Evolutionary conservation across 2,888 invertebrate genomes (phyloP).

Genomic region (Drosophila ustulata): DNA sequence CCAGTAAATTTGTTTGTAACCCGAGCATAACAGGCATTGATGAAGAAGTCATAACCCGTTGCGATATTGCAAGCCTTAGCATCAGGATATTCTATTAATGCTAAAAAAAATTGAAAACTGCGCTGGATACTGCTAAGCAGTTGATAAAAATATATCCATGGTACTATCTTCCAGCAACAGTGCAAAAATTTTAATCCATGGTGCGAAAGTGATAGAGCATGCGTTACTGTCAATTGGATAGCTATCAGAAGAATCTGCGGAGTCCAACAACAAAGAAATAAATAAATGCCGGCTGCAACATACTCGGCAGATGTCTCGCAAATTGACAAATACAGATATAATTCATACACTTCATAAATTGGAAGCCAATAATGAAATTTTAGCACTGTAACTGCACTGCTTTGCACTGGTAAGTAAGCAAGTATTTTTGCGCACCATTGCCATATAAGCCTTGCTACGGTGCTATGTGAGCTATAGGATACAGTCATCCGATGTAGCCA

Average conservation of each 20-base stretch:
- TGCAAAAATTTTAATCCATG: conserved; percentile 5
- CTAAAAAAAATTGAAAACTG: conserved; percentile 2
- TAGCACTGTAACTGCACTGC: conserved; percentile 5
- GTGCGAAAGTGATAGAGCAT: background rate
- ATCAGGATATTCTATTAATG: conserved; percentile 11
- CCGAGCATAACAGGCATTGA: conserved; percentile 19
- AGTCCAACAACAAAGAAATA: too few species aligned
- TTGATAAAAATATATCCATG: conserved; percentile 6
- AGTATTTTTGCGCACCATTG: conserved; percentile 16
- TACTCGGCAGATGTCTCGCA: too few species aligned
- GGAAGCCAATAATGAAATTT: too few species aligned
- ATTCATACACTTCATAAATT: background rate
- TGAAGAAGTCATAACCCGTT: conserved; percentile 10
- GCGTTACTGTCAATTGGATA: too few species aligned
- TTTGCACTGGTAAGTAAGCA: background rate
- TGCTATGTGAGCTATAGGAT: background rate
- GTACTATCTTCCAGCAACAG: conserved; percentile 3
- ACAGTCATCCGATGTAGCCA: background rate
- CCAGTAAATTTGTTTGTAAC: too few species aligned
- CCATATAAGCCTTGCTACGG: background rate
- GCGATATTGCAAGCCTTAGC: conserved; percentile 14
- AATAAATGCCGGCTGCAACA: too few species aligned
- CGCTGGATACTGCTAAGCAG: conserved; percentile 8
- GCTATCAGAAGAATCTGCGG: too few species aligned
- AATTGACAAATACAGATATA: too few species aligned